A percentile compares a stretch with the other conserved stretches of the same genome.
Conservation (phyloP, 2,797 vertebrate species). For the Valencia hispanica region DNA sequence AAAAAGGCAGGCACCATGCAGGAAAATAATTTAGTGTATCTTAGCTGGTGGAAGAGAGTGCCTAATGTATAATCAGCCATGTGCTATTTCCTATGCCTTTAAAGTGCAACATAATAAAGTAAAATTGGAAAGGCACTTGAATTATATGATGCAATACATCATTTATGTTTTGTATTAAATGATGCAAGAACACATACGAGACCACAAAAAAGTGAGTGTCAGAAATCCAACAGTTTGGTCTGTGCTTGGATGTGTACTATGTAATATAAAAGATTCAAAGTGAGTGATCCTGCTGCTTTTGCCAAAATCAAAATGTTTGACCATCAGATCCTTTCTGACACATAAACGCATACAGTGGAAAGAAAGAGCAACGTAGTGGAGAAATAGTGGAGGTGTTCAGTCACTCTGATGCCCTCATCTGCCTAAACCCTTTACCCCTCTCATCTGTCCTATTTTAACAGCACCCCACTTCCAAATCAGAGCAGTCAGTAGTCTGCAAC, state of each 20-base stretch:
- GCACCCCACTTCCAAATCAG: slow-evolving; percentile 28
- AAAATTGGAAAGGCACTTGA: slow-evolving; percentile 3
- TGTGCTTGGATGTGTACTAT: not conserved
- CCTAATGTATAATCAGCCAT: slow-evolving; percentile 6
- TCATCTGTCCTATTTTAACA: slow-evolving; percentile 37
- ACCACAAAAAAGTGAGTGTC: not conserved
- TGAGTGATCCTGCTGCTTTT: slow-evolving; percentile 16
- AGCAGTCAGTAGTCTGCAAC: slow-evolving; percentile 13
- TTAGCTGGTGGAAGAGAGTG: slow-evolving; percentile 16
- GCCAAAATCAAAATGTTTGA: slow-evolving; percentile 23
- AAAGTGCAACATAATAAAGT: slow-evolving; percentile 20
- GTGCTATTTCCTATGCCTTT: slow-evolving; percentile 14
- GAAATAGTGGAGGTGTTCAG: slow-evolving; percentile 33
- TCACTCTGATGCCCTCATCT: slow-evolving; percentile 43
- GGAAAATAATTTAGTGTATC: slow-evolving; percentile 12
- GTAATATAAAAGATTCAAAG: slow-evolving; percentile 4
- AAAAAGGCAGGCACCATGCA: not conserved
- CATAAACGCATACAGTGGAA: slow-evolving; percentile 18
- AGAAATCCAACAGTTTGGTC: slow-evolving; percentile 11
- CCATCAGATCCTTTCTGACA: slow-evolving; percentile 43
- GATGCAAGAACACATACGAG: not conserved
- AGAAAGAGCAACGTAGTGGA: slow-evolving; percentile 28
- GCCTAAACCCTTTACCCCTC: slow-evolving; percentile 41
- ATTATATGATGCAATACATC: not conserved
- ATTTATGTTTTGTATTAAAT: not conserved